phyloP scores from a whole-genome alignment of 92 coral and sea anemone genomes.

The Umimayanthus kanabou region DNA sequence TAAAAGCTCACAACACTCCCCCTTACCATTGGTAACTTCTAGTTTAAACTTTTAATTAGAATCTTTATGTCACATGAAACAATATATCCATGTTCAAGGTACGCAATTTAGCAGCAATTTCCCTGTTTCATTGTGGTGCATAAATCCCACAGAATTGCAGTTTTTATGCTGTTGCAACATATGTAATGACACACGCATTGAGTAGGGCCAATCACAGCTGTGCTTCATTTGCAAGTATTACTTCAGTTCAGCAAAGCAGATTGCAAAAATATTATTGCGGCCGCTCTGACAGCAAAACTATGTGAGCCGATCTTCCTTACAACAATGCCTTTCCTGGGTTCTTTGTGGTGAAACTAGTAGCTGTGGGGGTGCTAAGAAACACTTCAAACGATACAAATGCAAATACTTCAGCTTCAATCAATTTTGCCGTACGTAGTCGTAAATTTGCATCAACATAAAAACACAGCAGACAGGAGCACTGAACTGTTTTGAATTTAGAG shows the following conservation, averaged over 20 bases:
- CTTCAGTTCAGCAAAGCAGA: background rate
- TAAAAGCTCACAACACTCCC: too few species aligned
- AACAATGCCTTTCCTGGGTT: background rate
- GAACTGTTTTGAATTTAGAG: background rate
- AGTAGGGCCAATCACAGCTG: background rate
- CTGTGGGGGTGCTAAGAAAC: slow-evolving; percentile 5
- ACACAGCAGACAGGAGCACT: background rate
- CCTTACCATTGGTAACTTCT: too few species aligned
- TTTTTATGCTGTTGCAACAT: background rate
- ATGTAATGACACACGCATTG: background rate
- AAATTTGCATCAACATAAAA: background rate
- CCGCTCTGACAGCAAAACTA: background rate
- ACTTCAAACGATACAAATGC: background rate
- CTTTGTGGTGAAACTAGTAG: background rate
- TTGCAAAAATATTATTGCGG: background rate
- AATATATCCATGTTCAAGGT: too few species aligned
- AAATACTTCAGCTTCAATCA: background rate
- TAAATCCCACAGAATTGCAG: background rate
- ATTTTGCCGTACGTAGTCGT: background rate
- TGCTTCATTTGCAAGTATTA: background rate
- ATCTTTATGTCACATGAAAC: too few species aligned
- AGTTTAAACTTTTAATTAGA: too few species aligned
- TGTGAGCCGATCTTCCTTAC: too few species aligned
- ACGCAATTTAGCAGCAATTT: background rate
- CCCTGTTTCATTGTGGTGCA: background rate